phyloP scores from a whole-genome alignment of 2,113 vertebrate species.

The Probosciger aterrimus region DNA sequence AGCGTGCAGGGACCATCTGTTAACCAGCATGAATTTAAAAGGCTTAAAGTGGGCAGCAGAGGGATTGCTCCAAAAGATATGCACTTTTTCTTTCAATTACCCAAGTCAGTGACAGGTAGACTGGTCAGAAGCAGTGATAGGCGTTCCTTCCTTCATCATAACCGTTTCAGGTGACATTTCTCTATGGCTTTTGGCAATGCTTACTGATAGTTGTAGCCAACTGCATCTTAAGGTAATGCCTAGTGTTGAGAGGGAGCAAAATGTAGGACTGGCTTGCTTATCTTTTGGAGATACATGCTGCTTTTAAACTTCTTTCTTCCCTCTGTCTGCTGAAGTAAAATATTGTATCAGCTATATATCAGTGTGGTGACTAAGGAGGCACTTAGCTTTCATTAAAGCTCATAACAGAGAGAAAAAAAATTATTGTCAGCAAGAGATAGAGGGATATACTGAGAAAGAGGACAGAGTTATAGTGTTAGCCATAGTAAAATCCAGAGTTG shows the following conservation, averaged over 20 bases:
- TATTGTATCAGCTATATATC: not conserved
- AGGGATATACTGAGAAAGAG: not conserved
- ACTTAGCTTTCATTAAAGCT: not conserved
- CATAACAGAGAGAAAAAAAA: not conserved
- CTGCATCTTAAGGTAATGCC: not conserved
- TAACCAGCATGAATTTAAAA: conserved; percentile 1
- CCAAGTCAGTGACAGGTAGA: not conserved
- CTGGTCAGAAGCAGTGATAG: not conserved
- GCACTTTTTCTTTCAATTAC: not conserved
- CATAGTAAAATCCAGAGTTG: not conserved
- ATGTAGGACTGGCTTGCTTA: not conserved
- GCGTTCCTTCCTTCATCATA: not conserved
- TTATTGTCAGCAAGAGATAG: not conserved
- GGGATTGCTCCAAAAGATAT: not conserved
- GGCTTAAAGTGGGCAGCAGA: not conserved
- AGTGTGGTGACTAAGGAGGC: not conserved
- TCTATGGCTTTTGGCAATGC: not conserved
- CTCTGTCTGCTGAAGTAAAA: not conserved
- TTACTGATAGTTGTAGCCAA: not conserved
- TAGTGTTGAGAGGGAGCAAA: not conserved
- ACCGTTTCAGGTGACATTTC: not conserved
- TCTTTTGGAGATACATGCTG: not conserved
- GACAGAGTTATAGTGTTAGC: not conserved
- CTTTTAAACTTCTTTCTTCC: not conserved
- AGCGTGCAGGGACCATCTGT: not conserved